A percentile compares a stretch with the other conserved stretches of the same genome.
Conservation (phyloP, 2,888 invertebrate genomes). For the Sinhomidia bicolor region DNA sequence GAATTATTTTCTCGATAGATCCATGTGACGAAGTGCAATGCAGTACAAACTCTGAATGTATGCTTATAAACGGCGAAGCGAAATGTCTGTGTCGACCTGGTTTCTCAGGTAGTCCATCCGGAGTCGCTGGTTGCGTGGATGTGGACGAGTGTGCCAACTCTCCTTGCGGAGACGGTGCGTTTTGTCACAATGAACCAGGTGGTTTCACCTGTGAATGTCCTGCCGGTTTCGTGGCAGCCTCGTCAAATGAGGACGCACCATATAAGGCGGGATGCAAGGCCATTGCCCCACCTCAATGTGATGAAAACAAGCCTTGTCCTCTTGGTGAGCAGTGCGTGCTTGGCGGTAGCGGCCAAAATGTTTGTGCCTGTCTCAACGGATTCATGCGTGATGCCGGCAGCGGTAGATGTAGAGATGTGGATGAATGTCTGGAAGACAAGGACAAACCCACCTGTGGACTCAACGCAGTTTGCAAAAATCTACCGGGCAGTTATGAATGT, state of each 20-base stretch:
- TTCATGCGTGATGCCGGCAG: constrained; percentile 88
- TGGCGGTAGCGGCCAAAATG: constrained; percentile 88
- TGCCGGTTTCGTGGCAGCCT: constrained; percentile 84
- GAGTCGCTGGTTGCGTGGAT: constrained; percentile 89
- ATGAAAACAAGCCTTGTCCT: constrained; percentile 89
- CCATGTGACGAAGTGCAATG: constrained; percentile 94
- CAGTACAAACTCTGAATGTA: constrained; percentile 93
- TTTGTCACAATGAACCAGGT: constrained; percentile 94
- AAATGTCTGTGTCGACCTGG: constrained; percentile 93
- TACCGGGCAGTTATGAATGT: constrained; percentile 96
- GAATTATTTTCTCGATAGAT: constrained; percentile 86
- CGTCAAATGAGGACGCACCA: constrained; percentile 84
- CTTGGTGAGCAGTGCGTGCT: constrained; percentile 93
- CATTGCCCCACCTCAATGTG: constrained; percentile 86
- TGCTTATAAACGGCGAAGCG: constrained; percentile 90
- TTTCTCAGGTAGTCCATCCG: constrained; percentile 87
- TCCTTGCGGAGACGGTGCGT: constrained; percentile 92
- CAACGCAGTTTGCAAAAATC: constrained; percentile 93
- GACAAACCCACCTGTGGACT: constrained; percentile 92
- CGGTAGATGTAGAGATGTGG: constrained; percentile 91
- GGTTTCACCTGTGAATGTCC: constrained; percentile 94
- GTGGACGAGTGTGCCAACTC: constrained; percentile 92
- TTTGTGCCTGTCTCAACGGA: constrained; percentile 94
- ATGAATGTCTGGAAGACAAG: constrained; percentile 90
- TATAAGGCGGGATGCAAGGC: constrained; percentile 89